These are phyloP conservation scores for Augiades crinisus DNA, from an alignment of 2,888 invertebrate genomes.

Conservation along the genomic window DNA sequence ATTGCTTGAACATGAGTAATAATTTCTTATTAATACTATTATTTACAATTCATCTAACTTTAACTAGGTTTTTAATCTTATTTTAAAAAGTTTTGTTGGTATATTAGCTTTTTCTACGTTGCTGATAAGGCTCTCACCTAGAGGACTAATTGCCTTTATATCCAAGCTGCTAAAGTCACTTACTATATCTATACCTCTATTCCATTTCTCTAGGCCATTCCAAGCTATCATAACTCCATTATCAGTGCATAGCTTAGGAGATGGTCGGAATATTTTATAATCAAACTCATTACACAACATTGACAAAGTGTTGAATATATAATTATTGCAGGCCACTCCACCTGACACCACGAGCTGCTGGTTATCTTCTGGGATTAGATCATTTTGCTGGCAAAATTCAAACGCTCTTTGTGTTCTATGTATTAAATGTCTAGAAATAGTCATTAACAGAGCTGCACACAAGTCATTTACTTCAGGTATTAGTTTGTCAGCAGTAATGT, in stretches of 20 bases:
- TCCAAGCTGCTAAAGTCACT: conserved; percentile 84
- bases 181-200: conserved; percentile 70
- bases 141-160: conserved; percentile 81
- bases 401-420: conserved; percentile 93
- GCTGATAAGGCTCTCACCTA: conserved; percentile 83
- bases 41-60: conserved; percentile 1
- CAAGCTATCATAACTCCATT: conserved; percentile 99
- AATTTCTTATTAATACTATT: neutral
- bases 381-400: conserved; percentile 84
- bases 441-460: conserved; percentile 91
- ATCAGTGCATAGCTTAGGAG: conserved; percentile 94
- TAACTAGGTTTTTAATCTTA: conserved; percentile 42
- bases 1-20: neutral
- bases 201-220: conserved; percentile 95
- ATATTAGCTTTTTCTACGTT: conserved; percentile 81
- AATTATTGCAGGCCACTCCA: conserved; percentile 97
- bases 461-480: conserved; percentile 90
- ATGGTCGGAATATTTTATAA: conserved; percentile 88
- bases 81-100: conserved; percentile 60
- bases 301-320: conserved; percentile 86
- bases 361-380: conserved; percentile 83
- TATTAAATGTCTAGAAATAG: conserved; percentile 88
- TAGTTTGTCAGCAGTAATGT: conserved; percentile 84
- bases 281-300: conserved; percentile 85
- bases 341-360: conserved; percentile 92